Evolutionary conservation across 2,888 invertebrate species (phyloP).

Genomic region (Xestia sexstrigata): DNA sequence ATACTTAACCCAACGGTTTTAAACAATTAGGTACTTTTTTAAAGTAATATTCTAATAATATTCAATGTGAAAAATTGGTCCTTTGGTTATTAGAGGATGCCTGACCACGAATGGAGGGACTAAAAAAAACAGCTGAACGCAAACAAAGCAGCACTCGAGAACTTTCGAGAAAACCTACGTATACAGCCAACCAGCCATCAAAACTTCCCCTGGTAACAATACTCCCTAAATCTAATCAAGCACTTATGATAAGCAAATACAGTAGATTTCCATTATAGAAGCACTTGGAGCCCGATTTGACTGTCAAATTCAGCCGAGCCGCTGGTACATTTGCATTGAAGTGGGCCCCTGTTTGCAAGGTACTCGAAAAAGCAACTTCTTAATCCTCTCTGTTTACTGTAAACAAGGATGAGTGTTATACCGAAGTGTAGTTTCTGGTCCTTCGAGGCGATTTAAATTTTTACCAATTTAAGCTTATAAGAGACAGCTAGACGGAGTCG

Average conservation of each 20-base stretch:
- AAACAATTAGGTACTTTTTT: neutral
- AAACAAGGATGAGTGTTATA: slow-evolving; percentile 66
- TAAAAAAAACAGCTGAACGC: neutral
- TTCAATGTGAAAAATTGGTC: neutral
- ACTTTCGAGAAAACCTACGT: neutral
- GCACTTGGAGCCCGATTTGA: slow-evolving; percentile 69
- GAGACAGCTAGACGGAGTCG: no score
- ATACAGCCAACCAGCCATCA: slow-evolving; percentile 28
- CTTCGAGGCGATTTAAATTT: neutral
- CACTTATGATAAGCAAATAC: slow-evolving; percentile 74
- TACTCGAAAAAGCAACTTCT: slow-evolving; percentile 81
- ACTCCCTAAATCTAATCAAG: slow-evolving; percentile 67
- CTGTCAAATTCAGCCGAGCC: slow-evolving; percentile 70
- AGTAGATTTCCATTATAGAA: slow-evolving; percentile 73
- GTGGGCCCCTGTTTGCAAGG: slow-evolving; percentile 71
- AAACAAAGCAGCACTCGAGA: slow-evolving; percentile 11
- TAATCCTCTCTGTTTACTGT: slow-evolving; percentile 69
- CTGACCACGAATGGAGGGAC: neutral
- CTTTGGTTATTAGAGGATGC: neutral
- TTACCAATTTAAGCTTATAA: neutral
- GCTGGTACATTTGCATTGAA: slow-evolving; percentile 70
- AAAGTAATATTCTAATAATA: no score
- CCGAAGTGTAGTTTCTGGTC: slow-evolving; percentile 40
- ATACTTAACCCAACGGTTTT: neutral
- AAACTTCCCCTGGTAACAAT: slow-evolving; percentile 53